Evolutionary conservation across 2,888 invertebrate genomes (phyloP).

Genomic region (Meteorus cinctellus): DNA sequence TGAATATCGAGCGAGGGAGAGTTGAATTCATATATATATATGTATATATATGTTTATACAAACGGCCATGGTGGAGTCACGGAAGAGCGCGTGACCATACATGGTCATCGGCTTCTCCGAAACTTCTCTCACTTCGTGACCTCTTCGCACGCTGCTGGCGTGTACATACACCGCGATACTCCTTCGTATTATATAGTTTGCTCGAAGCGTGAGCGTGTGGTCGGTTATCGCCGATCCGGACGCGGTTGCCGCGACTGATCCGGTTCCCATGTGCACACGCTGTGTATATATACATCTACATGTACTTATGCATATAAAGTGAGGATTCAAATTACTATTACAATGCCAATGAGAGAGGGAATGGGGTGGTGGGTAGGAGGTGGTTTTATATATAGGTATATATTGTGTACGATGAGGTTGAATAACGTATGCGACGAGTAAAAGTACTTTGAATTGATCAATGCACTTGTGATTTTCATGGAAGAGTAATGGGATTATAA

Average conservation of each 20-base stretch:
- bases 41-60: not conserved
- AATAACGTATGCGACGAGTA: conserved; percentile 50
- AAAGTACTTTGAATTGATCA: conserved; percentile 1
- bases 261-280: conserved; percentile 59
- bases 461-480: not conserved
- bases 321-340: conserved; percentile 63
- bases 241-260: conserved; percentile 57
- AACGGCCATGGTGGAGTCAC: conserved; percentile 12
- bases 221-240: conserved; percentile 63
- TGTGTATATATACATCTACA: conserved; percentile 37
- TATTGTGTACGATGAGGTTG: not conserved
- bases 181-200: conserved; percentile 37
- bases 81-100: conserved; percentile 43
- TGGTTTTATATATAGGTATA: not conserved
- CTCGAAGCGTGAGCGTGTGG: conserved; percentile 46
- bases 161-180: conserved; percentile 36
- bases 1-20: not conserved
- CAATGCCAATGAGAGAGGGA: conserved; percentile 54
- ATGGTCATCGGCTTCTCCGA: conserved; percentile 51
- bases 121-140: conserved; percentile 51
- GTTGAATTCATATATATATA: not conserved
- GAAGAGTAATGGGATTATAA: not conserved
- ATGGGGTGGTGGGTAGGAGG: not conserved
- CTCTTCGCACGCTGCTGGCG: conserved; percentile 42
- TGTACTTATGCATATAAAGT: conserved; percentile 12